Evolutionary conservation across 1,140 invertebrate species (phyloP).

Genomic region (Penaeus chinensis): DNA sequence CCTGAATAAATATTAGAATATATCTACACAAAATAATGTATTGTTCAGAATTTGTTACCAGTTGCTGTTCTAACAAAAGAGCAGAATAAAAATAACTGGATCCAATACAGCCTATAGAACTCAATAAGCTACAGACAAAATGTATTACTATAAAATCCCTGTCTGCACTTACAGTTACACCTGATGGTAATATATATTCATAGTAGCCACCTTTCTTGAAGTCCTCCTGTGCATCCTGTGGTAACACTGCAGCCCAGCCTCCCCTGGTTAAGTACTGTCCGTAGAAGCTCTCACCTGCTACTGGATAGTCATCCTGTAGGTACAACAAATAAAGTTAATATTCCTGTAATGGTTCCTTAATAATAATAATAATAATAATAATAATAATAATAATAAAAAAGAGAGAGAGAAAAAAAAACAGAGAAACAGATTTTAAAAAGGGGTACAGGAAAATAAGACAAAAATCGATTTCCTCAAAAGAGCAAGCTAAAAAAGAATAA

Average conservation of each 20-base stretch:
- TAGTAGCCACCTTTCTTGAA: constrained; percentile 64
- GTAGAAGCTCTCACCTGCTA: constrained; percentile 65
- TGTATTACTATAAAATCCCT: too few species aligned
- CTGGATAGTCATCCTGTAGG: constrained; percentile 63
- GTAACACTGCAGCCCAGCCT: constrained; percentile 66
- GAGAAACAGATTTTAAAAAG: neutral
- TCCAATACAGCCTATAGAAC: too few species aligned
- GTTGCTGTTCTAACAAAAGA: too few species aligned
- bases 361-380: neutral
- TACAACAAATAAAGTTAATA: neutral
- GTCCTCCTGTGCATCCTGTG: constrained; percentile 52
- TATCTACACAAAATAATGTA: too few species aligned
- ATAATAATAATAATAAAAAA: too few species aligned
- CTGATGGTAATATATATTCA: constrained; percentile 33
- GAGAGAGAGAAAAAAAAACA: neutral
- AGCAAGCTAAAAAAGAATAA: neutral
- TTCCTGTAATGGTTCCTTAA: neutral
- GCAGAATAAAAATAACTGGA: too few species aligned
- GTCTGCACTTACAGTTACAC: constrained; percentile 29
- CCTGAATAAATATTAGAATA: too few species aligned
- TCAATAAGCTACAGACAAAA: too few species aligned
- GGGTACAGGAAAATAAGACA: neutral
- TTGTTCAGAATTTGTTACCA: too few species aligned
- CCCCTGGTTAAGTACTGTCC: constrained; percentile 65
- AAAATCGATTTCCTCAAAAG: neutral